A percentile compares a stretch with the other conserved stretches of the same genome.
phyloP scores from a whole-genome alignment of 2,797 vertebrate genomes.

The Xyrichtys novacula region DNA sequence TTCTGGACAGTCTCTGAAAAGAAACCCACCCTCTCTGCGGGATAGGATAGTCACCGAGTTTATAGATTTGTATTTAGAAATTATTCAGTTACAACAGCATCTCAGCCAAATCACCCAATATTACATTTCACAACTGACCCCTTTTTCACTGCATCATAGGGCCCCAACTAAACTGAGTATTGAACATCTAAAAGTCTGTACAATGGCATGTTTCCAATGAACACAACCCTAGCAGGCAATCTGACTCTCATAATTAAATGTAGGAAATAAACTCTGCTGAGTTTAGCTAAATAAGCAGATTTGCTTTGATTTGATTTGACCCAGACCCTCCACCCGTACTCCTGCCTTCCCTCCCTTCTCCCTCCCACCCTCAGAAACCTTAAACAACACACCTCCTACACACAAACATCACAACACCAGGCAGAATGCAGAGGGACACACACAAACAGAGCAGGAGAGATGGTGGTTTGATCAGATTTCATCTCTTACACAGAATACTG shows the following conservation, averaged over 20 bases:
- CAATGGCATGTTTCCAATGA: neutral
- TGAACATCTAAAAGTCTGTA: neutral
- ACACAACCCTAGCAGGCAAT: neutral
- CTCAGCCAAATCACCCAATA: no score
- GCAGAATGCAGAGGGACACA: conserved; percentile 72
- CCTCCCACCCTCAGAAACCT: conserved; percentile 11
- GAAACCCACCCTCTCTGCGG: no score
- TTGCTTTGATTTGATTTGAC: neutral
- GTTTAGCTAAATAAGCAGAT: neutral
- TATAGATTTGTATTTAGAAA: no score
- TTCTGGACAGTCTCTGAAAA: no score
- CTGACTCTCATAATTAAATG: neutral
- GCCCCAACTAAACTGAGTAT: no score
- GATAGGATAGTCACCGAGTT: no score
- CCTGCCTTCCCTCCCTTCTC: conserved; percentile 19
- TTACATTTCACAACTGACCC: no score
- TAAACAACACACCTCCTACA: conserved; percentile 85
- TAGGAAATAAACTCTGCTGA: neutral
- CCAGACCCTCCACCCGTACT: conserved; percentile 4
- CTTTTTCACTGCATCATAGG: no score
- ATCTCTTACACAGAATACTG: conserved; percentile 19
- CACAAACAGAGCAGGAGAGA: conserved; percentile 74
- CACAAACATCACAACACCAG: conserved; percentile 78
- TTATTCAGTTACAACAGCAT: no score
- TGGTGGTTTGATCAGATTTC: conserved; percentile 59